Base-by-base conservation (phyloP, 1,140 invertebrate genomes). In the Prorops nasuta region DNA sequence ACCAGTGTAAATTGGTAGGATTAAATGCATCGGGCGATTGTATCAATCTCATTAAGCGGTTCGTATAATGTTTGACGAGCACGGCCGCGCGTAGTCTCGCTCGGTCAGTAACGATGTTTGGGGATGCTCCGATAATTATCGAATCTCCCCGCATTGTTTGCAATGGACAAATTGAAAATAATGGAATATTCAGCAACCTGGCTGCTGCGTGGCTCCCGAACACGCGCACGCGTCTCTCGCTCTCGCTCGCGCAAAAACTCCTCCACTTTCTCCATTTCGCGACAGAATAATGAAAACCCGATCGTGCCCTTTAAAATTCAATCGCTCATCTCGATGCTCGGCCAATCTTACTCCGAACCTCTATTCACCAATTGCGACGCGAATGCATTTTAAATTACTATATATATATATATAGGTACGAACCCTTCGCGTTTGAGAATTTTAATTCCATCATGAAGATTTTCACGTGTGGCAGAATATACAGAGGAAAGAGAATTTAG, bases 31-130 rank as follows among this genome's bases (percentile, higher is more conserved):
- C 49, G 57, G 52, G 43, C 59, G 64, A 71, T 73, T 73, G 69
- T 63, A 72, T 73, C 68, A 68, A 71, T 71, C 67, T 71, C 70
- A 67, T 73, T 71, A 73, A 64, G 58, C 54, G 57, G 31, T 9
- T 10, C 28, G 53, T 40, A 52, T 63, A 60, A 67, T 67, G 63
- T 67, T 72, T 70, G 59, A 57, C 58, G 54, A 60, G 53, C 45
- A 19, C 18, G 44, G 47, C 16, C 19, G 28, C 49, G 39, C 49
- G 45, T 44, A 37, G 24, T 49, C 49, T 39, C 47, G 55, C 54
- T 49, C 44, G 57, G 63, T 54, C 44, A 60, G 63, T 71, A 71
- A 71, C 62, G 57, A 68, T 61, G 61, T 69, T 69, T 70, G 69
- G 54, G 54, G 56, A 65, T 66, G 60, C 62, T 66, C 58, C 56